A percentile compares a stretch with the other conserved stretches of the same genome.
Evolutionary conservation across 2,888 invertebrate genomes (phyloP).

Genomic region (Pachliopta kotzebuea): DNA sequence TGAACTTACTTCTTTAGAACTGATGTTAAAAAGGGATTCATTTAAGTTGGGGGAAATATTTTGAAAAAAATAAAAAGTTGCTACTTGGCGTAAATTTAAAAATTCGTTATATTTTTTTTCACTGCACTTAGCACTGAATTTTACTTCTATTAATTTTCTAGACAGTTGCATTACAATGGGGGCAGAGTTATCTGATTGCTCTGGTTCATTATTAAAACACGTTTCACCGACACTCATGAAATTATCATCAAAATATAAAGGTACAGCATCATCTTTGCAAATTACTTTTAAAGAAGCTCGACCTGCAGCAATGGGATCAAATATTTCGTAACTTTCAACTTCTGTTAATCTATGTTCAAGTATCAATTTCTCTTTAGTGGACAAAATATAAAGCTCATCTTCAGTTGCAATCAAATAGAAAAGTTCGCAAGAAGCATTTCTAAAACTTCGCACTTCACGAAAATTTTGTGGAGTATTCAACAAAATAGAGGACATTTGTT

Average conservation of each 20-base stretch:
- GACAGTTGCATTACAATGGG: constrained; percentile 50
- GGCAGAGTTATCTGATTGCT: constrained; percentile 39
- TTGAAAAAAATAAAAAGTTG: constrained; percentile 48
- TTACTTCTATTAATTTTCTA: constrained; percentile 57
- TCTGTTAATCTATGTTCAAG: constrained; percentile 44
- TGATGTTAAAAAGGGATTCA: constrained; percentile 43
- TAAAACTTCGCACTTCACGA: constrained; percentile 47
- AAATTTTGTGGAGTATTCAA: constrained; percentile 37
- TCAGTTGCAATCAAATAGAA: constrained; percentile 53
- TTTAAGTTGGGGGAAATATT: constrained; percentile 45
- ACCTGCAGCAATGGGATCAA: constrained; percentile 51
- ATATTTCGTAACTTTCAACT: constrained; percentile 50
- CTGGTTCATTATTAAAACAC: constrained; percentile 13
- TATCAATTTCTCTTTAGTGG: constrained; percentile 41
- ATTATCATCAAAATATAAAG: constrained; percentile 61
- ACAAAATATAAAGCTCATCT: constrained; percentile 51
- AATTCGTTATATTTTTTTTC: constrained; percentile 49
- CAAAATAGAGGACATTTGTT: constrained; percentile 44
- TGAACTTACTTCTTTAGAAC: constrained; percentile 43
- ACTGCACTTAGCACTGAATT: constrained; percentile 52
- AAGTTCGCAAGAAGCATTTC: constrained; percentile 52
- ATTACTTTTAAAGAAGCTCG: constrained; percentile 49
- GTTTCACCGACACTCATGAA: constrained; percentile 45
- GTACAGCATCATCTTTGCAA: constrained; percentile 54
- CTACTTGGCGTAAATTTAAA: constrained; percentile 49